Evolutionary conservation across 2,797 vertebrate species (phyloP), one percentile per base, ranked within the genome.

Genomic region (Sebastes iracundus): DNA sequence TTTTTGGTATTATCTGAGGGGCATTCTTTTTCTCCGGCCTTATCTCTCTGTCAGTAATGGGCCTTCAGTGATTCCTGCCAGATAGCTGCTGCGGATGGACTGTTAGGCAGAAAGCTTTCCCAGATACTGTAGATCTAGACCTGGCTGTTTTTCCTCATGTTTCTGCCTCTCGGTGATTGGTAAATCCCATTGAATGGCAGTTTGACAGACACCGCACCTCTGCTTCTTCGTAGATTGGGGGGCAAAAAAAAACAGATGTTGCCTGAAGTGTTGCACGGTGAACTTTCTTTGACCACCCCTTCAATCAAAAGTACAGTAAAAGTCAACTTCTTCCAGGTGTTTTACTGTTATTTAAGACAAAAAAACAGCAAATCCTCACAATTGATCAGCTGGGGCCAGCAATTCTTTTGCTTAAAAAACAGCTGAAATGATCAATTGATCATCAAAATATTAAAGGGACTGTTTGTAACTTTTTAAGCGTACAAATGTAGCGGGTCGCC

Each of bases 41-140:
- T 93, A 94, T 94, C 90, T 90, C 83, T 89, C 87, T 87, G 87
- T 90, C 94, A 92, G 91, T 93, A 93, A 94, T 93, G 88, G 91
- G 90, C 83, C 87, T 90, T 90, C 74, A 52, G 89, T 91, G 88
- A 92, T 94, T 92, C 84, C 87, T 92, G 87, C 84, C 91, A 91
- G 93, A 94, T 93, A 89, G 79, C 77, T 67, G 71, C 73, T 78
- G 79, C 58, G 79, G 87, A 87, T 80, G 73, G 78, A 87, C 89
- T 84, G 89, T 87, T 91, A 86, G 91, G 86, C 86, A 84, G 87
- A 85, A 90, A 82, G 76, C 79, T 87, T 87, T 90, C 81, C 83
- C 58, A 77, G 75, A 91, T 87, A 86, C 75, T 82, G 86, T 87
- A 84, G 75, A 86, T 82, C 80, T 78, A 77, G 35, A 80, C 77